A percentile compares a stretch with the other conserved stretches of the same genome.
phyloP scores from a whole-genome alignment of 2,113 vertebrate species.

The Petromus typicus region DNA sequence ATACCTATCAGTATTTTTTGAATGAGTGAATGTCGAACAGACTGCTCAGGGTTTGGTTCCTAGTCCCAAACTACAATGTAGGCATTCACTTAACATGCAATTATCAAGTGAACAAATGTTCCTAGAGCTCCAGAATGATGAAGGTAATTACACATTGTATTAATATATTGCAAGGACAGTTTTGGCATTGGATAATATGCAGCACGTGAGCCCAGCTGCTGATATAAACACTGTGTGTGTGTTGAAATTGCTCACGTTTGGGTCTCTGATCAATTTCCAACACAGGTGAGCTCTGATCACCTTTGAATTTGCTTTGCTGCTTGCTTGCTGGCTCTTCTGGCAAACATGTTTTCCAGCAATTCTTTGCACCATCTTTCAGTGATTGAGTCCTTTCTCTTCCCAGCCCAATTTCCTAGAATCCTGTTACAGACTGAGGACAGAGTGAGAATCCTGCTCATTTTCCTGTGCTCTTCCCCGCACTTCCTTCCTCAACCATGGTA shows the following conservation, averaged over 20 bases:
- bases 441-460: not conserved
- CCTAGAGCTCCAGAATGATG: not conserved
- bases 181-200: not conserved
- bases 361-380: not conserved
- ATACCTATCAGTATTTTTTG: not conserved
- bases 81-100: not conserved
- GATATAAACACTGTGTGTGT: not conserved
- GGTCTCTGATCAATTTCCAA: not conserved
- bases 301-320: not conserved
- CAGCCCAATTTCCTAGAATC: not conserved
- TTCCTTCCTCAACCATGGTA: not conserved
- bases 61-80: not conserved
- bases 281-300: not conserved
- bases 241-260: not conserved
- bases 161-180: not conserved
- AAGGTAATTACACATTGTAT: not conserved
- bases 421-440: not conserved
- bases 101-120: slow-evolving; percentile 38
- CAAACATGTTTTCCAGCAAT: not conserved
- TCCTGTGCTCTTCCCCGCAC: not conserved
- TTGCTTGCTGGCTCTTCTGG: not conserved
- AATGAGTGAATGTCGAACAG: slow-evolving; percentile 23
- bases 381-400: not conserved
- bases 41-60: not conserved
- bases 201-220: not conserved